A percentile compares a stretch with the other conserved stretches of the same genome.
phyloP scores from a whole-genome alignment of 2,113 vertebrate species.

The Epinephelus lanceolatus region DNA sequence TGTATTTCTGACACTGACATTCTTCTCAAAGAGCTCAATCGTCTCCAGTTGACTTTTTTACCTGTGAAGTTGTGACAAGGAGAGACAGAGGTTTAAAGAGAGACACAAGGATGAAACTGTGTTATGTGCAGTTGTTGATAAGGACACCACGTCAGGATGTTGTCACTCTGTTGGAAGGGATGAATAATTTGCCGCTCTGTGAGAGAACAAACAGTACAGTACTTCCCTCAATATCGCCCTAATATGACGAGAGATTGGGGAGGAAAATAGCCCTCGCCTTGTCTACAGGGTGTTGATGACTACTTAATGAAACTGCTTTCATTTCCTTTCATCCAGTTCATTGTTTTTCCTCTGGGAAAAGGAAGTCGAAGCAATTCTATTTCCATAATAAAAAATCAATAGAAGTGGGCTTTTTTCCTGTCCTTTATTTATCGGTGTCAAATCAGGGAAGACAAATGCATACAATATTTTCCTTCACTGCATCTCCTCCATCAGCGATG shows the following conservation, averaged over 20 bases:
- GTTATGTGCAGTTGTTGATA: constrained; percentile 16
- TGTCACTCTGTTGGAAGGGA: constrained; percentile 23
- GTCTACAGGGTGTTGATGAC: constrained; percentile 42
- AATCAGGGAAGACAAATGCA: constrained; percentile 23
- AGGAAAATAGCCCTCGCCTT: constrained; percentile 33
- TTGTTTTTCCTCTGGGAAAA: constrained; percentile 34
- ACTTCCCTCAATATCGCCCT: constrained; percentile 31
- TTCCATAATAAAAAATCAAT: constrained; percentile 48
- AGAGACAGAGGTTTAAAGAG: constrained; percentile 12
- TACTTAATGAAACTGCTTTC: constrained; percentile 60
- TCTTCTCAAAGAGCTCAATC: background rate
- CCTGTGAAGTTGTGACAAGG: background rate
- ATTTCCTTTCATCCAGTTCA: constrained; percentile 61
- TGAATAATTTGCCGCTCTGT: constrained; percentile 43
- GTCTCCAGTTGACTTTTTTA: background rate
- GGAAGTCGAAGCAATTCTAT: constrained; percentile 21
- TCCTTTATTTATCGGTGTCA: constrained; percentile 12
- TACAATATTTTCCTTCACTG: constrained; percentile 11
- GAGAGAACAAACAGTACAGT: constrained; percentile 47
- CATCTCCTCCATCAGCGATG: background rate
- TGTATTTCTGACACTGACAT: too few species aligned
- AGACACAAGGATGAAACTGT: background rate
- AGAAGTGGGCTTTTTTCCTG: constrained; percentile 13
- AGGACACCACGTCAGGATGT: constrained; percentile 34
- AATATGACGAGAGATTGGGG: constrained; percentile 35